These are phyloP conservation scores for Polypedilum pembai DNA, from an alignment of 1,140 invertebrate genomes.

Conservation along the genomic window DNA sequence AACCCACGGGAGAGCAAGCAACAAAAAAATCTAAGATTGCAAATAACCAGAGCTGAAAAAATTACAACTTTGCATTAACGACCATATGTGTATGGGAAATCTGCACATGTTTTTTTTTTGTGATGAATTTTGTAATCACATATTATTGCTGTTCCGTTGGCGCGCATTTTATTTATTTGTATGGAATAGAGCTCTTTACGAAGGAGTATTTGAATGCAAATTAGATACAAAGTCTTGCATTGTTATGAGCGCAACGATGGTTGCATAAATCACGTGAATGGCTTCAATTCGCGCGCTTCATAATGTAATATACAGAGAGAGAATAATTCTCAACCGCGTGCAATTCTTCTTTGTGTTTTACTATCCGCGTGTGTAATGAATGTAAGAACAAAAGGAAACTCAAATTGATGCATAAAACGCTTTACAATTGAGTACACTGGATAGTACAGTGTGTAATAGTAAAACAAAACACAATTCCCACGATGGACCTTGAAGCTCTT, in stretches of 20 bases:
- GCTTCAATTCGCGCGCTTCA: not conserved
- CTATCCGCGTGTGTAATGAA: not conserved
- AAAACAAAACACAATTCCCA: not conserved
- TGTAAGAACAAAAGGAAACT: not conserved
- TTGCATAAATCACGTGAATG: slow-evolving; percentile 17
- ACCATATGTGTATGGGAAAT: not conserved
- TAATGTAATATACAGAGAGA: not conserved
- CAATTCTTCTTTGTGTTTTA: not conserved
- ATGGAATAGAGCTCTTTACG: not conserved
- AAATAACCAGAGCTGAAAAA: not conserved
- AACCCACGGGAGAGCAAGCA: not conserved
- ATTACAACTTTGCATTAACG: not conserved
- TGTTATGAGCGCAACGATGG: not conserved
- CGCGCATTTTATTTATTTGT: no score
- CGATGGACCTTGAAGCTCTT: slow-evolving; percentile 4
- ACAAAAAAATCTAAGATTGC: not conserved
- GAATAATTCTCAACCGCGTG: not conserved
- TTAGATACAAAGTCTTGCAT: slow-evolving; percentile 3
- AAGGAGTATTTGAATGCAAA: not conserved
- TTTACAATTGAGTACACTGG: no score
- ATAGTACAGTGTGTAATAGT: no score
- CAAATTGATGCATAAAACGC: not conserved
- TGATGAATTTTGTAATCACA: not conserved
- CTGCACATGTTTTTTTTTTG: not conserved
- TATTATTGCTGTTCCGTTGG: no score